These are phyloP conservation scores for Bhutanitis thaidina DNA, from an alignment of 2,888 invertebrate genomes.

Conservation along the genomic window DNA sequence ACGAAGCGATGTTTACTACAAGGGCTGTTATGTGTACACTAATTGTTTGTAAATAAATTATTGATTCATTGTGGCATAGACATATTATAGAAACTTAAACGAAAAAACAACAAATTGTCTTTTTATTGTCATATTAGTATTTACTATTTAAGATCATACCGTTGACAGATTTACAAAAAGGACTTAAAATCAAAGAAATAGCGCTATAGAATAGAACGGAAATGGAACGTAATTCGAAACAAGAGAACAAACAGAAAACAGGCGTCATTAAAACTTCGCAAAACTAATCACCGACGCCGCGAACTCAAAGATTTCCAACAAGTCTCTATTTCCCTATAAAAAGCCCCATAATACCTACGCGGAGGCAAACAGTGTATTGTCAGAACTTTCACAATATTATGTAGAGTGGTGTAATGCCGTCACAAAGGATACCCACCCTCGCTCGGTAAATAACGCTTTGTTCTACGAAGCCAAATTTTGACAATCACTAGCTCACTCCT, in stretches of 20 bases:
- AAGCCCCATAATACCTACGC: constrained; percentile 54
- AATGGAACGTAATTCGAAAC: constrained; percentile 17
- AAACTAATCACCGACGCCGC: constrained; percentile 50
- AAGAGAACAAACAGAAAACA: constrained; percentile 28
- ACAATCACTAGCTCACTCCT: constrained; percentile 77
- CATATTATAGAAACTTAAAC: too few species aligned
- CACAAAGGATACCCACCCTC: constrained; percentile 64
- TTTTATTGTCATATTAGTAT: too few species aligned
- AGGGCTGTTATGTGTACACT: constrained; percentile 3
- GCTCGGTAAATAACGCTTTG: constrained; percentile 79
- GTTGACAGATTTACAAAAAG: too few species aligned
- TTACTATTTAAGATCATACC: too few species aligned
- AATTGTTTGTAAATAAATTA: neutral
- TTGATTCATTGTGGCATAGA: too few species aligned
- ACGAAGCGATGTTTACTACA: constrained; percentile 27
- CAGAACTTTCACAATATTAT: constrained; percentile 79
- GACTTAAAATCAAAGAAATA: neutral
- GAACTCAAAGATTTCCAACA: constrained; percentile 17
- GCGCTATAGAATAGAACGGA: neutral
- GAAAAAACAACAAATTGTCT: too few species aligned
- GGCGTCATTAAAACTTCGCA: constrained; percentile 30
- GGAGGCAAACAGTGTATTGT: constrained; percentile 67
- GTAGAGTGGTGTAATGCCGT: constrained; percentile 77
- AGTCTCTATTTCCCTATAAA: constrained; percentile 37
- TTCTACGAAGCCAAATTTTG: constrained; percentile 81